phyloP scores from a whole-genome alignment of 2,888 invertebrate genomes.

The Hipparchia sbordonii region DNA sequence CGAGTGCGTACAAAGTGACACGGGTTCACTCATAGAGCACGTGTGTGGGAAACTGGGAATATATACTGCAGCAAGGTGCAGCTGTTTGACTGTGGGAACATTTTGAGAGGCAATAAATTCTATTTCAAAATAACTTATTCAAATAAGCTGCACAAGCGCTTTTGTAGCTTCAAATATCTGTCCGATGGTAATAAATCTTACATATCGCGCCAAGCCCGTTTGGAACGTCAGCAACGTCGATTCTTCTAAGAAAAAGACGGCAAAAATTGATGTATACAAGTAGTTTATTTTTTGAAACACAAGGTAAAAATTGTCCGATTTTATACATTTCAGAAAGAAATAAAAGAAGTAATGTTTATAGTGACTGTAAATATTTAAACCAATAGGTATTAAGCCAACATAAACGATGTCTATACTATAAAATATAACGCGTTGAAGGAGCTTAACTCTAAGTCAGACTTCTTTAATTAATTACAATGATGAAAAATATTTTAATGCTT shows the following conservation, averaged over 20 bases:
- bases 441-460: no score
- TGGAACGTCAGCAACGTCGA: background rate
- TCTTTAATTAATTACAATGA: no score
- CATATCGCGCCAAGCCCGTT: background rate
- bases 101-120: slow-evolving; percentile 21
- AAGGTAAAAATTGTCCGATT: background rate
- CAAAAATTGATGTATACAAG: background rate
- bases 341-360: no score
- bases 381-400: no score
- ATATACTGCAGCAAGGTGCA: slow-evolving; percentile 53
- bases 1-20: slow-evolving; percentile 44
- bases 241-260: background rate
- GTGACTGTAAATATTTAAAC: no score
- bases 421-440: no score
- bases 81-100: slow-evolving; percentile 45
- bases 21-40: slow-evolving; percentile 52
- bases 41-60: slow-evolving; percentile 63
- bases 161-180: slow-evolving; percentile 1
- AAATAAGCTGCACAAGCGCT: background rate
- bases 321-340: no score
- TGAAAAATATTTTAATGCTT: no score
- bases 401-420: no score
- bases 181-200: slow-evolving; percentile 8
- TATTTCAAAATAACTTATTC: slow-evolving; percentile 14
- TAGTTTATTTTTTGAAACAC: background rate